Conservation (phyloP, 2,888 invertebrate species). For the Gari tellinella region DNA sequence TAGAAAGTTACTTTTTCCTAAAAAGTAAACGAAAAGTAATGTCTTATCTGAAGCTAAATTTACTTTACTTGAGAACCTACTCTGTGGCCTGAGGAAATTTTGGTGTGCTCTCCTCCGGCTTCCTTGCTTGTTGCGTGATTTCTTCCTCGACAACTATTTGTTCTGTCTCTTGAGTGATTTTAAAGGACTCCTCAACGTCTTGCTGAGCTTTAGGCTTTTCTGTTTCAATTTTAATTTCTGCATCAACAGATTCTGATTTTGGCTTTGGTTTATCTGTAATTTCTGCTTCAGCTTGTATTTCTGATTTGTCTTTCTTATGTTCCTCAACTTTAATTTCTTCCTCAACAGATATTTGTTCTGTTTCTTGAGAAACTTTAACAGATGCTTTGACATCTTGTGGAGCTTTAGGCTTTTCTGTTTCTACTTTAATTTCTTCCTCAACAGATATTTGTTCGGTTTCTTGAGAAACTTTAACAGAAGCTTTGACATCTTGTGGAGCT, state of each 20-base stretch:
- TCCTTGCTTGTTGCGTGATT: no score
- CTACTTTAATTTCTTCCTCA: not conserved
- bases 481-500: not conserved
- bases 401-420: not conserved
- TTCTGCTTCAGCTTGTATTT: not conserved
- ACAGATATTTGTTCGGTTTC: not conserved
- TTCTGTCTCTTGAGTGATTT: no score
- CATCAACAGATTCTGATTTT: not conserved
- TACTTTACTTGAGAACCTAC: no score
- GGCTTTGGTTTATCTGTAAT: not conserved
- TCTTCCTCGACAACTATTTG: no score
- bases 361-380: not conserved
- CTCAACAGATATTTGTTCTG: constrained; percentile 3
- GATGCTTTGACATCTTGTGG: not conserved
- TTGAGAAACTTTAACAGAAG: not conserved
- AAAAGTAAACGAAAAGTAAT: no score
- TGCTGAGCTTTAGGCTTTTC: not conserved
- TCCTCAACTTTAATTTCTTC: not conserved
- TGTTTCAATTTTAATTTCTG: not conserved
- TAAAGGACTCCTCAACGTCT: no score
- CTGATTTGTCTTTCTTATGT: not conserved
- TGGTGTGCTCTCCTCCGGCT: no score
- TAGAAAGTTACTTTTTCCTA: no score
- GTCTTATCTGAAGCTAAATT: no score
- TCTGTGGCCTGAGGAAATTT: no score